A percentile compares a stretch with the other conserved stretches of the same genome.
Evolutionary conservation across 2,888 invertebrate species (phyloP).

Genomic region (Monopis laevigella): DNA sequence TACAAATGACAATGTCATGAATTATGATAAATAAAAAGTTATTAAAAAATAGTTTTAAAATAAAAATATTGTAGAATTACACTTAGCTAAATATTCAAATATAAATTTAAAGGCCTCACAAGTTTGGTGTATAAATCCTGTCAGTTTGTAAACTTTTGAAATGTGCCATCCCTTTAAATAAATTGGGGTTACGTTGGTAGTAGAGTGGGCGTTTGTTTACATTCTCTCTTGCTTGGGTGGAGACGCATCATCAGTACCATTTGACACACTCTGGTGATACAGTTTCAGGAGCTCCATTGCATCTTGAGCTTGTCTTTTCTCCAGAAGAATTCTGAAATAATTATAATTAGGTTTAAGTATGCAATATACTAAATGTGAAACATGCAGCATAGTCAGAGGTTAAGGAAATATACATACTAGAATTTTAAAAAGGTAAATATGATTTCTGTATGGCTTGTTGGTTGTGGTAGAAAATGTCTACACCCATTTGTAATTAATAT

Average conservation of each 20-base stretch:
- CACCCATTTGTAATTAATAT: too few relatives aligned
- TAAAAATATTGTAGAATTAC: background rate
- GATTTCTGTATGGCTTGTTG: too few relatives aligned
- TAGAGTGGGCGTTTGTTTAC: background rate
- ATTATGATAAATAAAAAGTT: constrained; percentile 1
- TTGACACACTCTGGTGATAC: constrained; percentile 68
- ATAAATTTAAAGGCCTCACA: constrained; percentile 42
- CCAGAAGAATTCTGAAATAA: constrained; percentile 71
- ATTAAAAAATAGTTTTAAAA: background rate
- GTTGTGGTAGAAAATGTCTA: too few relatives aligned
- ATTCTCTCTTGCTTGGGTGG: constrained; percentile 45
- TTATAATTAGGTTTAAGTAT: too few relatives aligned
- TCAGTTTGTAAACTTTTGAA: constrained; percentile 63
- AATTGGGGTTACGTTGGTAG: constrained; percentile 38
- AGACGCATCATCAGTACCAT: constrained; percentile 58
- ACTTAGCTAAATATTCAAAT: constrained; percentile 10
- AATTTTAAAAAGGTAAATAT: too few relatives aligned
- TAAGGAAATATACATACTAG: too few relatives aligned
- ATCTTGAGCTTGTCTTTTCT: constrained; percentile 87
- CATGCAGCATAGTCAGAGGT: too few relatives aligned
- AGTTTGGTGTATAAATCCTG: constrained; percentile 35
- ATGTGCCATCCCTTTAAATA: constrained; percentile 48
- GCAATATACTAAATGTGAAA: too few relatives aligned
- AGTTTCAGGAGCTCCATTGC: constrained; percentile 85
- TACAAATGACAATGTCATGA: background rate